These are phyloP conservation scores for Salminus brasiliensis DNA, from an alignment of 2,113 vertebrate genomes.

Conservation along the genomic window DNA sequence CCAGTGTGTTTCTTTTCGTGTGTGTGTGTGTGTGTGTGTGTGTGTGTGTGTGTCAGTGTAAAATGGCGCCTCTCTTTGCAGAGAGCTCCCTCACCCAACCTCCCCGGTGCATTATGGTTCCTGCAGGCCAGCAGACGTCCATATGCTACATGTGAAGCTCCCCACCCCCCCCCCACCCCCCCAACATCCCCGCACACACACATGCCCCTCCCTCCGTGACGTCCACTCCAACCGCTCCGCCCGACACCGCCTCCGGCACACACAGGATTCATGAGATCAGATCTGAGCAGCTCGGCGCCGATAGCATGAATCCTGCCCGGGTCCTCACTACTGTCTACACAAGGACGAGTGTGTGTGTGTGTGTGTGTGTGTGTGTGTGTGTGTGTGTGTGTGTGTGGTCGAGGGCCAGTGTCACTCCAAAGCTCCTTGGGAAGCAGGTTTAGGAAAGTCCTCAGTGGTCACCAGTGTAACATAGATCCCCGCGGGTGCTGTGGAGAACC, in stretches of 20 bases:
- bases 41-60: constrained; percentile 45
- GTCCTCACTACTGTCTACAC: constrained; percentile 2
- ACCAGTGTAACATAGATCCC: too few species aligned
- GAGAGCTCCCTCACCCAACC: background rate
- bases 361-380: too few species aligned
- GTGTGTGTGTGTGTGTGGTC: too few species aligned
- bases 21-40: too few species aligned
- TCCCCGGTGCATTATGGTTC: constrained; percentile 46
- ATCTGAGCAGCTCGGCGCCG: background rate
- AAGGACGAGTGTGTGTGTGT: background rate
- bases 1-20: background rate
- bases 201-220: background rate
- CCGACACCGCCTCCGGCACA: constrained; percentile 9
- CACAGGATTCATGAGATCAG: constrained; percentile 45
- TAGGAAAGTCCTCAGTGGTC: too few species aligned
- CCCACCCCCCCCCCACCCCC: too few species aligned
- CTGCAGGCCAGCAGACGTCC: constrained; percentile 47
- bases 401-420: too few species aligned
- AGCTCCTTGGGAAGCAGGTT: too few species aligned
- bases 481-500: too few species aligned
- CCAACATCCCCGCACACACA: background rate
- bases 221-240: constrained; percentile 27
- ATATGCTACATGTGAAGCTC: constrained; percentile 49
- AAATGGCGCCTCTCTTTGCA: constrained; percentile 49
- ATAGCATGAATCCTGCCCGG: constrained; percentile 41